phyloP scores from a whole-genome alignment of 2,113 vertebrate species.

The Delphinus delphis region DNA sequence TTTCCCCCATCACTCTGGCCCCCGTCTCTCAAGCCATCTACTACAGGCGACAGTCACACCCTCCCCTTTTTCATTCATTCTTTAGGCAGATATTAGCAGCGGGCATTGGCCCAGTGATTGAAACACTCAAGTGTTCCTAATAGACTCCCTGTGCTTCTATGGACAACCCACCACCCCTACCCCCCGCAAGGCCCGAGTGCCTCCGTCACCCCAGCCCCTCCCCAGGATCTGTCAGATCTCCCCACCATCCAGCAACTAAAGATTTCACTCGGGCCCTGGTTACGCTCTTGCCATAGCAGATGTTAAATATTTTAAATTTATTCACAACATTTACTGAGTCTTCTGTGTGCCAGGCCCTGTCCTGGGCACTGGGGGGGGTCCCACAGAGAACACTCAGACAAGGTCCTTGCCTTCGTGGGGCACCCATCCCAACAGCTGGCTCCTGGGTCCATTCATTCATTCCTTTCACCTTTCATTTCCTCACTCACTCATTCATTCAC shows the following conservation, averaged over 20 bases:
- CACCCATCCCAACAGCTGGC: background rate
- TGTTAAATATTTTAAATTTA: background rate
- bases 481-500: background rate
- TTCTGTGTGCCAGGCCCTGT: too few relatives aligned
- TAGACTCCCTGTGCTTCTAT: background rate
- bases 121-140: background rate
- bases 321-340: background rate
- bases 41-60: rapidly evolving
- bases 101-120: background rate
- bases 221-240: background rate
- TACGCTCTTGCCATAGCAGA: background rate
- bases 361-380: background rate
- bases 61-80: background rate
- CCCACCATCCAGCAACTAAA: background rate
- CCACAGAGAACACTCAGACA: background rate
- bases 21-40: background rate
- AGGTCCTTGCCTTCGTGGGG: rapidly evolving
- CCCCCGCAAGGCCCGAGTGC: background rate
- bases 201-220: background rate
- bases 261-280: background rate
- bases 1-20: background rate
- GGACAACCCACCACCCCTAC: background rate
- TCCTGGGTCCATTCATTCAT: background rate
- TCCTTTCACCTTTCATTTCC: background rate
- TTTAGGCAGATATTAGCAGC: background rate